Base-by-base conservation (phyloP, 1,140 invertebrate species). In the Brachionus koreanus region DNA sequence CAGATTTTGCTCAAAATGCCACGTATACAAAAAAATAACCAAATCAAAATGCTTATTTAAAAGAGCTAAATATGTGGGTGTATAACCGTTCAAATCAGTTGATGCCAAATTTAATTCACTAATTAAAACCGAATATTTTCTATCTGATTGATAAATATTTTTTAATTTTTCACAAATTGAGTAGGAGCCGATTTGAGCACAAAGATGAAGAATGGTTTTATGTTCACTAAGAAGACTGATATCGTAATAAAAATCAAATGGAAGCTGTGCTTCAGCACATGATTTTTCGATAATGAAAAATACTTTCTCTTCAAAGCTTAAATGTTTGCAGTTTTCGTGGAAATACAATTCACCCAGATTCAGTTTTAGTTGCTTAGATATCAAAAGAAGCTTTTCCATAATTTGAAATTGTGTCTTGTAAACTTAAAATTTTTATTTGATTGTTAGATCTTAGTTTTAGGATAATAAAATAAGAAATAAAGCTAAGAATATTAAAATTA, bases 351-450 rank as follows among this genome's bases (percentile, higher is more conserved):
- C 37, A 16, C 33, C 9, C 1, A 69, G 1, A 19, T 69, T 33
- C 0, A 69, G 16, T 5, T 39, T 35, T 3, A 39, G 19, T 2
- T 16, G 5, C 19, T 69, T 69, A 39, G 65, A 69, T 2, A 69
- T 69, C 3, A 69, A 39, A 16, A 69, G 6, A 37, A 69, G 6
- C 16, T 69, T 69, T 69, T 69, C 65, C 35, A 69, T n/a, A 4
- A 69, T 69, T 69, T 39, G 37, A 69, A 69, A 69, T 69, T 69
- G 65, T 19, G 33, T 69, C 37, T 42, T 69, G 37, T 69, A 37
- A n/a, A n/a, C 29, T 33, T 33, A 33, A 65, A 33, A 25, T 63
- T n/a, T 49, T 49, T 3, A 49, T 13, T 49, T 49, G 3, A 3
- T 29, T 29, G 3, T 29, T 49, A 13, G 13, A 16, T 49, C 13